A percentile compares a stretch with the other conserved stretches of the same genome.
These are phyloP conservation scores for Lindbergichthys nudifrons DNA, from an alignment of 2,797 vertebrate species.

Conservation along the genomic window DNA sequence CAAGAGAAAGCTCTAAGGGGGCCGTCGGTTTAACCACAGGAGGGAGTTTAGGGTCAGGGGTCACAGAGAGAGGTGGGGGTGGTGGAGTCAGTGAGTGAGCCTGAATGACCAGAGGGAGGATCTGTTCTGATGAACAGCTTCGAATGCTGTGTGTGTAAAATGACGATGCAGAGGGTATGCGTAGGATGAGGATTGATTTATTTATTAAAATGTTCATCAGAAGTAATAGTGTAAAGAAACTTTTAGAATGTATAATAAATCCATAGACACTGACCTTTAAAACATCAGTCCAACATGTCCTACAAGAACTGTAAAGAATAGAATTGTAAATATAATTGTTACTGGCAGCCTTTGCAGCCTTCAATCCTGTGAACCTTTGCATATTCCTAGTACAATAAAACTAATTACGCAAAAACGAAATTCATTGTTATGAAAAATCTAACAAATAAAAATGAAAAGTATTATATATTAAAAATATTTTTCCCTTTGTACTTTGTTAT, in stretches of 20 bases:
- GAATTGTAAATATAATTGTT: accelerated
- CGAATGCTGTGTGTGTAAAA: not conserved
- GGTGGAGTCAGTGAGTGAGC: constrained; percentile 23
- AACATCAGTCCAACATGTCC: not conserved
- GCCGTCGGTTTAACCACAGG: constrained; percentile 50
- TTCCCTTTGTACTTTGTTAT: too few species aligned
- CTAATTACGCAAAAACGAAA: too few species aligned
- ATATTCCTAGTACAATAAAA: too few species aligned
- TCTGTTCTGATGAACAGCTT: not conserved
- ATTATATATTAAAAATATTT: too few species aligned
- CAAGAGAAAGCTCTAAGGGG: constrained; percentile 50
- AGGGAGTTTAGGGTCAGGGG: constrained; percentile 50
- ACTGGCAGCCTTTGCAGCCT: not conserved
- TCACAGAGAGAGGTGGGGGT: constrained; percentile 31
- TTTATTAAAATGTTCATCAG: not conserved
- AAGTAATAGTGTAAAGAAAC: not conserved
- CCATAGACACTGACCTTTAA: not conserved
- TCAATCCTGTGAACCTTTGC: not conserved
- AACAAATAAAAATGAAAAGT: too few species aligned
- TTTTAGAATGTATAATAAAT: not conserved
- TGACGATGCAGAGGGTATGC: not conserved
- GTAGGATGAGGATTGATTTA: not conserved
- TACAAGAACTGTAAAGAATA: not conserved
- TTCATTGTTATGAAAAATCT: too few species aligned
- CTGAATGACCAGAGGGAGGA: constrained; percentile 1